Evolutionary conservation across 2,888 invertebrate genomes (phyloP).

Genomic region (Meiosimyza decipiens): DNA sequence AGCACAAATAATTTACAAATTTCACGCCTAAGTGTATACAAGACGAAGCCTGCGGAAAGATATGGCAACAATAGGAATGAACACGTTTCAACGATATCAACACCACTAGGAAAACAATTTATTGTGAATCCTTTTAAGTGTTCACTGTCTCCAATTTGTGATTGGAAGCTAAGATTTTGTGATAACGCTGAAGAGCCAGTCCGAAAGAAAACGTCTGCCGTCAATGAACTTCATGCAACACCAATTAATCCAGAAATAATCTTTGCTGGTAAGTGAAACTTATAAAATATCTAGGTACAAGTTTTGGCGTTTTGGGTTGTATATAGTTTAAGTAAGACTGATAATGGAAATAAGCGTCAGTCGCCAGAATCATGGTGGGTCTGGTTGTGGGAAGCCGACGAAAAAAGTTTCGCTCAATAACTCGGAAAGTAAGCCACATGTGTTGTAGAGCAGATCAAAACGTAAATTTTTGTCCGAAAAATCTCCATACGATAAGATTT

Average conservation of each 20-base stretch:
- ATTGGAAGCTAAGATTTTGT: slow-evolving; percentile 46
- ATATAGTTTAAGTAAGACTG: too few species aligned
- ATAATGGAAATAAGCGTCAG: too few species aligned
- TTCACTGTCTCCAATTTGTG: slow-evolving; percentile 56
- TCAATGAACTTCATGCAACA: slow-evolving; percentile 37
- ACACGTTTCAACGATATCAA: slow-evolving; percentile 50
- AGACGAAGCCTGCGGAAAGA: too few species aligned
- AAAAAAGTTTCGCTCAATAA: too few species aligned
- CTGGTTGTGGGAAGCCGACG: too few species aligned
- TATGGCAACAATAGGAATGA: not conserved
- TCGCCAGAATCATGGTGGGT: too few species aligned
- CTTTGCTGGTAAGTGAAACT: slow-evolving; percentile 17
- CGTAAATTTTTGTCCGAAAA: too few species aligned
- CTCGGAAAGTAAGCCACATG: too few species aligned
- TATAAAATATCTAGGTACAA: too few species aligned
- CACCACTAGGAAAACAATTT: slow-evolving; percentile 48
- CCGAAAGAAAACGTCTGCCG: not conserved
- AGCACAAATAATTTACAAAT: not conserved
- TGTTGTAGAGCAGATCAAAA: too few species aligned
- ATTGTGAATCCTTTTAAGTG: slow-evolving; percentile 54
- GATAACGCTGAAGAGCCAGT: slow-evolving; percentile 23
- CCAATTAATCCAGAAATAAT: slow-evolving; percentile 29
- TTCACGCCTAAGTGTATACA: not conserved
- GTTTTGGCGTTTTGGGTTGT: too few species aligned
- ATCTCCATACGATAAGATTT: too few species aligned